Evolutionary conservation across 2,888 invertebrate species (phyloP).

Genomic region (Leptothorax acervorum): DNA sequence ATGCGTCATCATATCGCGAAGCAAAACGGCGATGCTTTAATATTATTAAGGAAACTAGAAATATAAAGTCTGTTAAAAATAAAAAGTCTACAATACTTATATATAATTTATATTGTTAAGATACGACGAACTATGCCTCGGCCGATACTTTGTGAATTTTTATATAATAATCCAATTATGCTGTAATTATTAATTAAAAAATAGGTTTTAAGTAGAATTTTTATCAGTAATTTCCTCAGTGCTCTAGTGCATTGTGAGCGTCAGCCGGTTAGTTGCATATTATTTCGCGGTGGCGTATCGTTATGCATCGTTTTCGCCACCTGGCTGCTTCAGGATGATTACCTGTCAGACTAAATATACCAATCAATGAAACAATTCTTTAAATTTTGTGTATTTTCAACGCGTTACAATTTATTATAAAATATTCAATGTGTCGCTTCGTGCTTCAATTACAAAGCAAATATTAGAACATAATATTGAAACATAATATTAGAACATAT

Average conservation of each 20-base stretch:
- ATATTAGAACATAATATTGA: no score
- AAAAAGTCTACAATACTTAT: neutral
- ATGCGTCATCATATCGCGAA: neutral
- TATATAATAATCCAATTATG: conserved; percentile 69
- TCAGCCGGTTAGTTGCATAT: conserved; percentile 79
- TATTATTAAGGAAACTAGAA: neutral
- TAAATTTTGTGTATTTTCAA: neutral
- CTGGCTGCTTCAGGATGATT: conserved; percentile 48
- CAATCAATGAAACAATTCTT: neutral
- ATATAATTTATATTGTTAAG: neutral
- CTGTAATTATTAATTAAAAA: conserved; percentile 81
- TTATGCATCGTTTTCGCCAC: conserved; percentile 59
- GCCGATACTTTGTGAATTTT: conserved; percentile 76
- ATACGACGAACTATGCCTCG: conserved; percentile 65
- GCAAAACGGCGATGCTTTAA: neutral
- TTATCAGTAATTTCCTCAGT: conserved; percentile 82
- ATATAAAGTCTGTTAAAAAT: neutral
- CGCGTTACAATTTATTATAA: neutral
- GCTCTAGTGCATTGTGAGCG: conserved; percentile 51
- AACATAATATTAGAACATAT: neutral
- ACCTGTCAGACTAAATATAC: conserved; percentile 27
- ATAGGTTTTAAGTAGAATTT: conserved; percentile 80
- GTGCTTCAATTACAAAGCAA: neutral
- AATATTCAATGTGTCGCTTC: neutral
- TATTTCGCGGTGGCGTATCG: conserved; percentile 69